These are phyloP conservation scores for Mastigias papua DNA, from an alignment of 30 jellyfish, hydroid and myxozoan species.

Conservation along the genomic window DNA sequence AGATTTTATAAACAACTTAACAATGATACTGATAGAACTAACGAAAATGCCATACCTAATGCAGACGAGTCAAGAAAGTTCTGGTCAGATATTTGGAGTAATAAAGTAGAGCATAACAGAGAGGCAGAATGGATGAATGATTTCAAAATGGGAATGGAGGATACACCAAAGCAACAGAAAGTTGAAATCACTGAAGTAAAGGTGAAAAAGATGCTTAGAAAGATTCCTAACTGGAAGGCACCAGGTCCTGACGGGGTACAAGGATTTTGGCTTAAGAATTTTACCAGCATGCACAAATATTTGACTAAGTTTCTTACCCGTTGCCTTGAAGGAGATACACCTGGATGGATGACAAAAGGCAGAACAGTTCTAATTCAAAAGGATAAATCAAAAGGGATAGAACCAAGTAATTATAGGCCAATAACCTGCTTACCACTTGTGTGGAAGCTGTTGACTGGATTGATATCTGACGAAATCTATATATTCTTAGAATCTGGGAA, in stretches of 20 bases:
- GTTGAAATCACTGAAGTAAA: background rate
- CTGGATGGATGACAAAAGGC: background rate
- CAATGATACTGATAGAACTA: too few relatives aligned
- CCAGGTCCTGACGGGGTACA: background rate
- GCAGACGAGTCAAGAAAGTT: background rate
- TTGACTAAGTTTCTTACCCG: background rate
- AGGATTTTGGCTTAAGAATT: background rate
- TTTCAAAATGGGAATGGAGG: background rate
- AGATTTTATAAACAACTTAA: too few relatives aligned
- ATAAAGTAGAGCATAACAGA: slow-evolving; percentile 24
- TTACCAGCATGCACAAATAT: background rate
- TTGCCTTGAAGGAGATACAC: too few relatives aligned
- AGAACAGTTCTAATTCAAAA: background rate
- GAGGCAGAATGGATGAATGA: slow-evolving; percentile 42
- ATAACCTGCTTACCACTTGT: background rate
- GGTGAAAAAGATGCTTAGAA: background rate
- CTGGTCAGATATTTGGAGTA: slow-evolving; percentile 8
- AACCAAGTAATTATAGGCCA: background rate
- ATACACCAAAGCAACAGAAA: background rate
- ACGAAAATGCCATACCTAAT: background rate
- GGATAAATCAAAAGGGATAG: background rate
- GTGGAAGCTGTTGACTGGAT: background rate
- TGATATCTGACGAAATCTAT: background rate
- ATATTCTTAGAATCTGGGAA: too few relatives aligned
- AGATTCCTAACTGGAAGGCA: background rate